phyloP scores from a whole-genome alignment of 1,140 invertebrate genomes.

The Leptopilina boulardi region DNA sequence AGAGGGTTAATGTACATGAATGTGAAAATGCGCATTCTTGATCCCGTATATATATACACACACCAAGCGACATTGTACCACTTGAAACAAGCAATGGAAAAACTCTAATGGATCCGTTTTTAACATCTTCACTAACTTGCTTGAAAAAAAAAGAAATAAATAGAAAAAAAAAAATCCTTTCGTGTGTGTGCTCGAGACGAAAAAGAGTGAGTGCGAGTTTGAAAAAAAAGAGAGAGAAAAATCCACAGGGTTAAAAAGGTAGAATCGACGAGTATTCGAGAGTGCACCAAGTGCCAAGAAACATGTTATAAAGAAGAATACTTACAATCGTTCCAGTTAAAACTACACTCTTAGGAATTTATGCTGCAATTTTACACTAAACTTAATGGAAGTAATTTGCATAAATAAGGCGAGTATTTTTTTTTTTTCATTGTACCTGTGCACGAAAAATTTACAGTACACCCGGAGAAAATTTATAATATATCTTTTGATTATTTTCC shows the following conservation, averaged over 20 bases:
- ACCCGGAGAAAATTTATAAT: too few relatives aligned
- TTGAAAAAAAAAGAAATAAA: background rate
- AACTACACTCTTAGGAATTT: background rate
- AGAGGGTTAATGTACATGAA: slow-evolving; percentile 34
- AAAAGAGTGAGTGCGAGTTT: background rate
- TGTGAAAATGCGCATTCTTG: slow-evolving; percentile 25
- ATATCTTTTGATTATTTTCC: too few relatives aligned
- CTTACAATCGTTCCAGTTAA: background rate
- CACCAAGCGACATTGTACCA: slow-evolving; percentile 25
- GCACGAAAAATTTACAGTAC: too few relatives aligned
- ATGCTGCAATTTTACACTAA: background rate
- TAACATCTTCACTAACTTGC: slow-evolving; percentile 39
- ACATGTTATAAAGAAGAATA: background rate
- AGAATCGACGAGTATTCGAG: background rate
- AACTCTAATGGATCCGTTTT: slow-evolving; percentile 51
- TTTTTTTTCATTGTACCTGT: background rate
- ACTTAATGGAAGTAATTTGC: background rate
- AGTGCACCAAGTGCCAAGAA: background rate
- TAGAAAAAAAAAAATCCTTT: background rate
- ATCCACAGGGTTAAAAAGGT: background rate
- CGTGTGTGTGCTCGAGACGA: slow-evolving; percentile 3
- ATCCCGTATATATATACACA: background rate
- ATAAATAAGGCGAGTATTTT: background rate
- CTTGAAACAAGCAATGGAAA: slow-evolving; percentile 38
- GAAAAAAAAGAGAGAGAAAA: slow-evolving; percentile 16